Base-by-base conservation (phyloP, 2,888 invertebrate species). In the Mythimna loreyi region DNA sequence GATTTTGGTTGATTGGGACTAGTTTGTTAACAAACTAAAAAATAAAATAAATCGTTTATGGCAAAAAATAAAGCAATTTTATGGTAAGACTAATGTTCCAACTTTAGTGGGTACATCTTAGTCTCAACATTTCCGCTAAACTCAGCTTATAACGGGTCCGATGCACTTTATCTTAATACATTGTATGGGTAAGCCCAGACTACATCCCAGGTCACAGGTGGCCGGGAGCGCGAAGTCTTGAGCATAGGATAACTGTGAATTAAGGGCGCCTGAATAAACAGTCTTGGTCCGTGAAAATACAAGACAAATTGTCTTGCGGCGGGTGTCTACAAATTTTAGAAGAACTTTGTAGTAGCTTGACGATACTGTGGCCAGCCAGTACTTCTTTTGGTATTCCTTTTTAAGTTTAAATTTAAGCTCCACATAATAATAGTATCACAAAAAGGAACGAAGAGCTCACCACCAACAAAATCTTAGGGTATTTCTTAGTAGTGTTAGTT, bases 151-250 rank as follows among this genome's bases (percentile, higher is more conserved):
- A 67, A 67, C 33, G 40, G 59, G 73, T 68, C 33, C 43, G 19
- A 63, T 66, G 69, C 53, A 78, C 65, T 78, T 68, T 68, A 55
- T 78, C 78, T 78, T 73, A 73, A 78, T 68, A 69, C 40, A 47
- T 58, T 47, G 53, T 43, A 21, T 40, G 30, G 13, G 23, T 11
- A 36, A 67, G n/a, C 47, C 55, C 50, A 55, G 47, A 77, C 45
- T 77, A 72, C 43, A 63, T 57, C 25, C 28, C 59, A 36, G 78
- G 78, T 75, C 80, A 79, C 78, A 75, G 78, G 75, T 72, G 78
- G 74, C 40, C 11, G 59, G 30, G 19, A 65, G 11, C 19, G 47
- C 50, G 36, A 47, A 61, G 49, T 66, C 68, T 68, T 73, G 68
- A 49, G 65, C 52, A 36, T 50, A 28, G 68, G 68, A 73, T 78